A percentile compares a stretch with the other conserved stretches of the same genome.
phyloP scores from a whole-genome alignment of 2,888 invertebrate genomes.

The Clunio marinus region DNA sequence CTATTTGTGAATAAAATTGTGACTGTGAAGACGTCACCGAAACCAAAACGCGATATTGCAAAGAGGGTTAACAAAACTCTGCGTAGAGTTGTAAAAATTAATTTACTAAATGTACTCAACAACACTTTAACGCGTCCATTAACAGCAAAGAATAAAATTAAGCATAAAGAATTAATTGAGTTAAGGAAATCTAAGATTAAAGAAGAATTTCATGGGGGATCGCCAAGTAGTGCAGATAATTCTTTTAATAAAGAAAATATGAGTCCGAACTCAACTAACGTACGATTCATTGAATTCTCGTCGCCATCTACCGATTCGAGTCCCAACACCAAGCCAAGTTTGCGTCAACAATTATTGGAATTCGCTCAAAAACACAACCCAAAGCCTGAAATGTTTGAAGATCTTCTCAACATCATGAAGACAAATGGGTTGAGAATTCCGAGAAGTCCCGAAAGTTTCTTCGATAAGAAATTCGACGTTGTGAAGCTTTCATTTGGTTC shows the following conservation, averaged over 20 bases:
- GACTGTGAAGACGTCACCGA: constrained; percentile 21
- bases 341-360: constrained; percentile 36
- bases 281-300: constrained; percentile 33
- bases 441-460: constrained; percentile 26
- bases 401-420: constrained; percentile 35
- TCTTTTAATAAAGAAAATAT: constrained; percentile 21
- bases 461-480: constrained; percentile 35
- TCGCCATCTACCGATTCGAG: constrained; percentile 12
- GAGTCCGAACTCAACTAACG: constrained; percentile 22
- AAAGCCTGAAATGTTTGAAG: constrained; percentile 39
- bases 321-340: constrained; percentile 32
- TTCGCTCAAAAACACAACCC: constrained; percentile 40
- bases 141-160: constrained; percentile 36
- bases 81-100: constrained; percentile 37
- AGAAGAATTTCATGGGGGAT: constrained; percentile 29
- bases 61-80: constrained; percentile 26
- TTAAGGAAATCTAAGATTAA: constrained; percentile 27
- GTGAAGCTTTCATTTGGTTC: constrained; percentile 40
- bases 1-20: constrained; percentile 15
- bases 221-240: not conserved
- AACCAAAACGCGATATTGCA: constrained; percentile 19
- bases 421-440: constrained; percentile 33
- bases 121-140: constrained; percentile 37
- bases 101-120: constrained; percentile 36
- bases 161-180: constrained; percentile 30